Evolutionary conservation across 2,888 invertebrate species (phyloP).

Genomic region (Hemithea aestivaria): DNA sequence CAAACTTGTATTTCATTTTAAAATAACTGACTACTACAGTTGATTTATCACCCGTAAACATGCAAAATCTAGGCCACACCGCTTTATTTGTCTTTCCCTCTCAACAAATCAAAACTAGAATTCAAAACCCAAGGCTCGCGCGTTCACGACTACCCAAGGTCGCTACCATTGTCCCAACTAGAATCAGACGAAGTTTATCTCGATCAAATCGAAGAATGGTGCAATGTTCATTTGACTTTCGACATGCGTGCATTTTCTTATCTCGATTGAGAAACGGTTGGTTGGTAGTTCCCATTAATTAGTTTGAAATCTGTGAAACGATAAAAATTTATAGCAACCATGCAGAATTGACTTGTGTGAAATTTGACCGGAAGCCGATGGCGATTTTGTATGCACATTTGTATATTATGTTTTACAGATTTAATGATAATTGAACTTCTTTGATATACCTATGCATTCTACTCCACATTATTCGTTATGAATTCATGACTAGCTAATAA

Average conservation of each 20-base stretch:
- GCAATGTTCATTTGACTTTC: constrained; percentile 19
- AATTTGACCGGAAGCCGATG: too few species aligned
- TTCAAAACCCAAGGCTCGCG: constrained; percentile 24
- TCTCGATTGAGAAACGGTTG: constrained; percentile 15
- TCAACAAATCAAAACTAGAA: constrained; percentile 21
- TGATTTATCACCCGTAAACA: constrained; percentile 5
- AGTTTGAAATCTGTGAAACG: too few species aligned
- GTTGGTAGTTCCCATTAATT: neutral
- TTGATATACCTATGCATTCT: too few species aligned
- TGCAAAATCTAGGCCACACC: constrained; percentile 12
- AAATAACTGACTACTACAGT: too few species aligned
- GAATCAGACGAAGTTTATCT: constrained; percentile 8
- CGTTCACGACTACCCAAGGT: constrained; percentile 28
- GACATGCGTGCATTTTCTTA: constrained; percentile 17
- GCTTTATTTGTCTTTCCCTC: constrained; percentile 21
- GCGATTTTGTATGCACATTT: too few species aligned
- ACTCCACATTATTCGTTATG: too few species aligned
- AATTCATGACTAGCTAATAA: too few species aligned
- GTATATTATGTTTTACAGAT: too few species aligned
- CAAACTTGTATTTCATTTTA: too few species aligned
- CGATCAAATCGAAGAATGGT: constrained; percentile 15
- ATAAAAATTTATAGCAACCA: too few species aligned
- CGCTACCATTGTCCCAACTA: constrained; percentile 21
- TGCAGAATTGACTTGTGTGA: too few species aligned
- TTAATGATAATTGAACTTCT: too few species aligned